Evolutionary conservation across 1,140 invertebrate species (phyloP).

Genomic region (Listronotus bonariensis): DNA sequence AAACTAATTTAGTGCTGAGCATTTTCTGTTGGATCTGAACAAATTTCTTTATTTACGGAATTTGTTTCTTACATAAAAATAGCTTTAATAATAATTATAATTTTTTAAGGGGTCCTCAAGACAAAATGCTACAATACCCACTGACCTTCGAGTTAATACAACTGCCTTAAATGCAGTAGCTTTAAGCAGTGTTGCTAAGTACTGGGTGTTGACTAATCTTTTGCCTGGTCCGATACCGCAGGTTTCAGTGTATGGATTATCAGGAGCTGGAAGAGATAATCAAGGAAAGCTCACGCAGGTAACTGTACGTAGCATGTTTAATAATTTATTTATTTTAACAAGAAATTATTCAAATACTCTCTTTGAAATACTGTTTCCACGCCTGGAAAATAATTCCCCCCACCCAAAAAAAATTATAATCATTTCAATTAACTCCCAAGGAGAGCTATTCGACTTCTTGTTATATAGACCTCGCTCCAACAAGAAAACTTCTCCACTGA

Average conservation of each 20-base stretch:
- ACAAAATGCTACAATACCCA: slow-evolving; percentile 59
- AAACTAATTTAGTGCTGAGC: too few relatives aligned
- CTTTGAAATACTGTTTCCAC: too few relatives aligned
- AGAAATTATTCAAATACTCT: too few relatives aligned
- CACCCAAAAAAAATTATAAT: too few relatives aligned
- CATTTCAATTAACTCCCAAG: too few relatives aligned
- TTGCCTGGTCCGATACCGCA: slow-evolving; percentile 67
- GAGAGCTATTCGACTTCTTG: too few relatives aligned
- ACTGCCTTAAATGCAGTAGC: slow-evolving; percentile 63
- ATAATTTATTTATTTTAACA: too few relatives aligned
- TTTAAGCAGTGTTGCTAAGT: slow-evolving; percentile 67
- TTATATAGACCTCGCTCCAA: too few relatives aligned
- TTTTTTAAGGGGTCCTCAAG: slow-evolving; percentile 40
- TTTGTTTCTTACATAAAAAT: not conserved
- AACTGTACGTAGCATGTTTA: not conserved
- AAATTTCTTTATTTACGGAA: too few relatives aligned
- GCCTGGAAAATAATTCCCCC: too few relatives aligned
- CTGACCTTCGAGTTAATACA: slow-evolving; percentile 64
- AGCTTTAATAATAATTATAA: not conserved
- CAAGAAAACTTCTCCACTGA: too few relatives aligned
- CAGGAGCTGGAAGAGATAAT: slow-evolving; percentile 60
- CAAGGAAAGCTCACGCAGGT: slow-evolving; percentile 66
- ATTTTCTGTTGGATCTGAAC: too few relatives aligned
- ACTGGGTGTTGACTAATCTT: slow-evolving; percentile 69
- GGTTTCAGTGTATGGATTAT: slow-evolving; percentile 65